Base-by-base conservation (phyloP, 1,140 invertebrate species). In the Heliothis virescens region DNA sequence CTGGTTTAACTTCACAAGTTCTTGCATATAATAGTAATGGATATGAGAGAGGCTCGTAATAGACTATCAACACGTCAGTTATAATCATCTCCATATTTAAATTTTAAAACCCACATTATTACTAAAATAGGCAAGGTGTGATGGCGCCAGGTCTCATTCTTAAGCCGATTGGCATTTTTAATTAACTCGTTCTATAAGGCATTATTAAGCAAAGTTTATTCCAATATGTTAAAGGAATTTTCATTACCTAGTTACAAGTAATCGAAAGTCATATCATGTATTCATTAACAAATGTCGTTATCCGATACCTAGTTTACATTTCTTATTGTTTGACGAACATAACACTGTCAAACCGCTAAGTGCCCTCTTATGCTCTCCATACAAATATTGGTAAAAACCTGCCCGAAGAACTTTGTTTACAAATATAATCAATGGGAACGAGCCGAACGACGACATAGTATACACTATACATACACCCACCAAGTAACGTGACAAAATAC, bases 321-420 rank as follows among this genome's bases (percentile, higher is more conserved):
- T 48, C 16, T 74, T 78, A 81, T 57, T 69, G 79, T 63, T 82
- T 16, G 71, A 53, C 16, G 85, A 87, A 88, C 83, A 90, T 78
- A 87, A 91, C 86, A 91, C 87, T 87, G 85, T 91, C 86, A 88
- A 83, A 77, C 79, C 80, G 86, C 87, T 91, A 90, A 93, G 92
- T 92, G 89, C 83, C 83, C 86, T 90, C 88, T 92, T 92, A 85
- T 90, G 83, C 86, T 91, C 83, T 85, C 79, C 73, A 62, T 75
- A 82, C 86, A 90, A 92, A 93, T 89, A 90, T 93, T 92, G 89
- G 86, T 89, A 83, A 86, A 87, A 79, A 81, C 67, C 77, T 26
- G 52, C 65, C 76, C 84, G 85, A 81, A 79, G 60, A 79, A 81
- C 79, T 86, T 82, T 89, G 85, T 89, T 87, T 89, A 86, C 86